phyloP scores from a whole-genome alignment of 2,797 vertebrate species.

The Tenualosa thibaudeaui region DNA sequence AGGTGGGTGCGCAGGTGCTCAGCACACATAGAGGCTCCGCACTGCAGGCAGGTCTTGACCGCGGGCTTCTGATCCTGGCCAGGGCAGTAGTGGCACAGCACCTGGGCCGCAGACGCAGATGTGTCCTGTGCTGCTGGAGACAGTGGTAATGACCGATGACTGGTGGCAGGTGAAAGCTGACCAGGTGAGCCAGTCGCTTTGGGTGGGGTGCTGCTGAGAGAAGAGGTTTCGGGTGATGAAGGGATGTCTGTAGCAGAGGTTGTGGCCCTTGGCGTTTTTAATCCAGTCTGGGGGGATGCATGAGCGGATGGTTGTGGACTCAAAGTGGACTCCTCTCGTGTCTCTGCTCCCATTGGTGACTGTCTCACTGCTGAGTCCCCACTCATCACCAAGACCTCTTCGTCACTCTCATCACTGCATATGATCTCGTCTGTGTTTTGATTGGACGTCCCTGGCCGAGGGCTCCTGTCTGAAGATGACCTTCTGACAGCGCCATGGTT shows the following conservation, averaged over 20 bases:
- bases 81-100: conserved; percentile 76
- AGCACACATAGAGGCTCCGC: conserved; percentile 78
- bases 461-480: not conserved
- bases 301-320: not conserved
- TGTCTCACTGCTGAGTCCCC: not conserved
- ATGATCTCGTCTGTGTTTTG: not conserved
- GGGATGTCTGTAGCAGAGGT: not conserved
- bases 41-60: conserved; percentile 79
- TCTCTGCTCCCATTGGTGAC: not conserved
- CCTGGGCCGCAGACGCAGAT: not conserved
- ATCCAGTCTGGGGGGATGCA: not conserved
- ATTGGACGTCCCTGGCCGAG: not conserved
- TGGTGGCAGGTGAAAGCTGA: not conserved
- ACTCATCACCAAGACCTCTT: not conserved
- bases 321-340: not conserved
- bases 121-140: not conserved
- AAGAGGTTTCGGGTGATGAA: not conserved
- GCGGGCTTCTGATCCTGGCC: conserved; percentile 57
- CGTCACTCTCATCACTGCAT: not conserved
- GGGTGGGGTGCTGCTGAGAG: not conserved
- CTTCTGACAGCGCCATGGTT: conserved; percentile 4
- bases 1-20: conserved; percentile 76
- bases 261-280: not conserved
- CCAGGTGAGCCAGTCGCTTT: not conserved
- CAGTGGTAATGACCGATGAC: conserved; percentile 23